Evolutionary conservation across 2,888 invertebrate genomes (phyloP).

Genomic region (Epistrophella euchroma): DNA sequence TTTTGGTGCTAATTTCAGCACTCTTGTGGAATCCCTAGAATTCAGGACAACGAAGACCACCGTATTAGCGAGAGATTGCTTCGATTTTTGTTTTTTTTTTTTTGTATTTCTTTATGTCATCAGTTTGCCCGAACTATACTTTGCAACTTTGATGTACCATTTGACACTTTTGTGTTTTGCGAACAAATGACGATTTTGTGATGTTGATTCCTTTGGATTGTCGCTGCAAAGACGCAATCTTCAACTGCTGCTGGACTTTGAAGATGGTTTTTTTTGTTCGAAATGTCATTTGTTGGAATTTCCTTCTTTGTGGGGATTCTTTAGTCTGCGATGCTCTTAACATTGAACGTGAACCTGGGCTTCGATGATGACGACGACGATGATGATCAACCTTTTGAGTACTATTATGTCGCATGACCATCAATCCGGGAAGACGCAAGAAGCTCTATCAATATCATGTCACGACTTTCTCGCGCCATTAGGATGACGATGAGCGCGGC

Average conservation of each 20-base stretch:
- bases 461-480: constrained; percentile 52
- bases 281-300: constrained; percentile 52
- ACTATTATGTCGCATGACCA: constrained; percentile 73
- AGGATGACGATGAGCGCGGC: constrained; percentile 1
- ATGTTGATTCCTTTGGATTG: constrained; percentile 75
- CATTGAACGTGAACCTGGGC: neutral
- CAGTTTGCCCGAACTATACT: constrained; percentile 78
- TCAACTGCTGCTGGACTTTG: neutral
- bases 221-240: constrained; percentile 8
- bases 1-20: constrained; percentile 78
- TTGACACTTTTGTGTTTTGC: constrained; percentile 79
- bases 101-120: neutral
- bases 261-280: constrained; percentile 20
- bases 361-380: constrained; percentile 17
- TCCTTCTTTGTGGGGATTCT: constrained; percentile 58
- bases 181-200: constrained; percentile 75
- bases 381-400: constrained; percentile 74
- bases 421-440: constrained; percentile 27
- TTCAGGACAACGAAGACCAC: constrained; percentile 75
- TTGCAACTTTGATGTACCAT: constrained; percentile 82
- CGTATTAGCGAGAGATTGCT: constrained; percentile 43
- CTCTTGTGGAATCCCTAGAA: constrained; percentile 77
- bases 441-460: constrained; percentile 64
- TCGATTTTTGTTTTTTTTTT: constrained; percentile 15
- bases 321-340: constrained; percentile 2